Percentiles rank a stretch among this genome's conserved stretches.
These are phyloP conservation scores for Gymnocheta viridis DNA, from an alignment of 2,888 invertebrate genomes.

Conservation along the genomic window DNA sequence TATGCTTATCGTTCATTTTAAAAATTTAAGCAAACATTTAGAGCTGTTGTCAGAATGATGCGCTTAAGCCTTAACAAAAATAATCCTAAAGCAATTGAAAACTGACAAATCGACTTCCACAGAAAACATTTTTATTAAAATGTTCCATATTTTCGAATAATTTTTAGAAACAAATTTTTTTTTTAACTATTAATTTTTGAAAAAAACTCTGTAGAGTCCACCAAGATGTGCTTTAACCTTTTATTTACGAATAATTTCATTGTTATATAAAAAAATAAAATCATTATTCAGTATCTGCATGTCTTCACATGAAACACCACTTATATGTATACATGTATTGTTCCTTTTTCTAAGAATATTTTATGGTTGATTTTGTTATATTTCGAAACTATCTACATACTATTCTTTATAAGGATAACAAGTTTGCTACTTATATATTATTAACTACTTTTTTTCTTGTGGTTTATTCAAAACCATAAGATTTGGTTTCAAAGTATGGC, in stretches of 20 bases:
- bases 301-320: not conserved
- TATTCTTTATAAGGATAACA: conserved; percentile 34
- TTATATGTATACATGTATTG: not conserved
- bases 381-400: conserved; percentile 1
- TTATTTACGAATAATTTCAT: not conserved
- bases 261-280: not conserved
- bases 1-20: no score
- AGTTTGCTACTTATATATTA: not conserved
- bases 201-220: not conserved
- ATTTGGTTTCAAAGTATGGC: conserved; percentile 34
- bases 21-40: no score
- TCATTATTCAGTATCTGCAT: conserved; percentile 7
- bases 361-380: conserved; percentile 21
- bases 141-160: no score
- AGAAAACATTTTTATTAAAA: no score
- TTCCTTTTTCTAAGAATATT: conserved; percentile 12
- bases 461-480: conserved; percentile 2
- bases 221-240: not conserved
- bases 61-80: no score
- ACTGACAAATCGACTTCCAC: no score
- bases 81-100: no score
- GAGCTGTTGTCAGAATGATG: no score
- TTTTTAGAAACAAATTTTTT: no score
- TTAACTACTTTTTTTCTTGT: not conserved
- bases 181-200: no score